Evolutionary conservation across 2,888 invertebrate genomes (phyloP), one percentile per base, ranked within the genome.

Genomic region (Eupeodes luniger): DNA sequence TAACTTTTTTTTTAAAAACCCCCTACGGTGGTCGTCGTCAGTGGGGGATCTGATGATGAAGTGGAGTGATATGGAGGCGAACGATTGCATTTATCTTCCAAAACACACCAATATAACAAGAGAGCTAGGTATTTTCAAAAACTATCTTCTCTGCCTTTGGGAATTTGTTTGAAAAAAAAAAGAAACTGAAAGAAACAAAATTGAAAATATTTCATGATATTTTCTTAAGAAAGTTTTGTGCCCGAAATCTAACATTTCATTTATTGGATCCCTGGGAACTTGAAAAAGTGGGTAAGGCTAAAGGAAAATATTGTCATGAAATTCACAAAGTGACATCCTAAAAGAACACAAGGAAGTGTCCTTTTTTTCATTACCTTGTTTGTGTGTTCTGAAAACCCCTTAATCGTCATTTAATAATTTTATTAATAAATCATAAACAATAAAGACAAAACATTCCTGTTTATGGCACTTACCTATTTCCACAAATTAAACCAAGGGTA

Each of bases 71-170:
- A 34, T 2, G 34, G n/a, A 47, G 47, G 49, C 34, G 59, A 40
- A 47, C 44, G 34, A 57, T 57, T 57, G 76, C 44, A 55, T 55
- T 66, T 76, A 66, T 76, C 44, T 64, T 64, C 40, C n/a, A 27
- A 57, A 40, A 40, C 40, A 57, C 66, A 47, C 27, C 34, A 66
- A 77, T 44, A 77, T 66, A 66, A 47, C 40, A 40, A 40, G 9
- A 9, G 40, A 57, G 12, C 1, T 19, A 55, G 16, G 16, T 62
- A 40, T 62, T 66, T 44, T 64, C 10, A 5, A 69, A 69, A 69
- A 69, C 36, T 34, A 53, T 10, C 5, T 9, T 9, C 12, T 2
- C 14, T 9, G 40, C 34, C 19, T 12, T 10, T 1, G 34, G 34
- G 9, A 16, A 6, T 67, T 2, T 1, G 2, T 40, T 2, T 34